Evolutionary conservation across 2,888 invertebrate genomes (phyloP).

Genomic region (Drosophila gaucha): DNA sequence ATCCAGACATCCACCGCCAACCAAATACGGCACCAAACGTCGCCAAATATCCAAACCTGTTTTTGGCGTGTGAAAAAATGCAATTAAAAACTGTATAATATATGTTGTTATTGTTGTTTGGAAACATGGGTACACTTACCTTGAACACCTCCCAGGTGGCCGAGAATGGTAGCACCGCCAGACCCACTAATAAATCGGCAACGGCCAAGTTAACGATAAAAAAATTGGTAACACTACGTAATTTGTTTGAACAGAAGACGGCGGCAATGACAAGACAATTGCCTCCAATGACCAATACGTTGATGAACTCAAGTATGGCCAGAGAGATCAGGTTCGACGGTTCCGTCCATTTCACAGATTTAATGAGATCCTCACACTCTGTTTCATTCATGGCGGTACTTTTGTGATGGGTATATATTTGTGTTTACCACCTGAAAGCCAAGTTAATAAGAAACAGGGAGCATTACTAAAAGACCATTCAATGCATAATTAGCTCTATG

Average conservation of each 20-base stretch:
- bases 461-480: constrained; percentile 10
- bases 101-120: neutral
- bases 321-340: constrained; percentile 91
- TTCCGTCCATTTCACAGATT: constrained; percentile 93
- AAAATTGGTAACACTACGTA: constrained; percentile 97
- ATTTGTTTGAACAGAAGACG: constrained; percentile 94
- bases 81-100: neutral
- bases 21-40: constrained; percentile 98
- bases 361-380: constrained; percentile 92
- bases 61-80: no score
- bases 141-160: constrained; percentile 97
- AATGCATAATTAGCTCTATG: constrained; percentile 41
- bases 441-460: constrained; percentile 20
- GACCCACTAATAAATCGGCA: constrained; percentile 97
- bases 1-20: constrained; percentile 99
- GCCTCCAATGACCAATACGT: constrained; percentile 94
- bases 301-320: constrained; percentile 92
- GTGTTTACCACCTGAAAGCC: constrained; percentile 82
- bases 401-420: constrained; percentile 81
- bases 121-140: constrained; percentile 85
- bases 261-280: constrained; percentile 97
- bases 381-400: constrained; percentile 90
- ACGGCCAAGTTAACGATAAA: constrained; percentile 98
- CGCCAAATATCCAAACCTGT: constrained; percentile 99
- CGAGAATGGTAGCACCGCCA: constrained; percentile 97